Base-by-base conservation (phyloP, 2,113 vertebrate species). In the Dicaeum eximium region DNA sequence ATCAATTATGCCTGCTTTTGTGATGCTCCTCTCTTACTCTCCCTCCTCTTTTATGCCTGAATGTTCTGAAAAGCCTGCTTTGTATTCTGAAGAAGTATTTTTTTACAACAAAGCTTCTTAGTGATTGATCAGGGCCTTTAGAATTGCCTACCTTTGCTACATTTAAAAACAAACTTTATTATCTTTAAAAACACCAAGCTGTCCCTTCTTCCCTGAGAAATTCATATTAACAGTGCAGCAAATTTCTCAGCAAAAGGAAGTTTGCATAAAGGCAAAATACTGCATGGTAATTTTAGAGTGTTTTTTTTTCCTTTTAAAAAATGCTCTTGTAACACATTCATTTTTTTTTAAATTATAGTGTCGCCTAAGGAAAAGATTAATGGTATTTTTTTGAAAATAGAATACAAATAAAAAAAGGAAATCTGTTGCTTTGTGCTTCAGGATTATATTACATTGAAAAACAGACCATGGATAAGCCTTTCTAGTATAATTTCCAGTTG, bases 41-140 rank as follows among this genome's bases (percentile, higher is more conserved):
- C 78, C 83, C 80, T 44, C 25, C 69, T 77, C 78, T 95, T 95
- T 89, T 93, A 91, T 88, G 88, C 96, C 88, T 97, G 94, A 86
- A 80, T 90, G 80, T 96, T 94, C 96, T 70, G 73, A 94, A 90
- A 96, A 96, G 85, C 92, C 93, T 89, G 88, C 94, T 97, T 97
- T 97, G 91, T 95, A 97, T 96, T 96, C 95, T 92, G 84, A 88
- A 94, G 92, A 96, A 67, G 69, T 97, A 92, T 96, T 97, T 97
- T 96, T 96, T 97, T 95, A 96, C 93, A 93, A 95, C 90, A 96
- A 95, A 94, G 94, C 96, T 98, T 96, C 91, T 92, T 96, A 96
- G 95, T 96, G 94, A 97, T 96, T 86, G 91, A 93, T 93, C 82
- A 94, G 89, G 96, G 90, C 80, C 92, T 97, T 97, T 96, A 96